phyloP scores from a whole-genome alignment of 2,113 vertebrate genomes.

The Ictalurus furcatus region DNA sequence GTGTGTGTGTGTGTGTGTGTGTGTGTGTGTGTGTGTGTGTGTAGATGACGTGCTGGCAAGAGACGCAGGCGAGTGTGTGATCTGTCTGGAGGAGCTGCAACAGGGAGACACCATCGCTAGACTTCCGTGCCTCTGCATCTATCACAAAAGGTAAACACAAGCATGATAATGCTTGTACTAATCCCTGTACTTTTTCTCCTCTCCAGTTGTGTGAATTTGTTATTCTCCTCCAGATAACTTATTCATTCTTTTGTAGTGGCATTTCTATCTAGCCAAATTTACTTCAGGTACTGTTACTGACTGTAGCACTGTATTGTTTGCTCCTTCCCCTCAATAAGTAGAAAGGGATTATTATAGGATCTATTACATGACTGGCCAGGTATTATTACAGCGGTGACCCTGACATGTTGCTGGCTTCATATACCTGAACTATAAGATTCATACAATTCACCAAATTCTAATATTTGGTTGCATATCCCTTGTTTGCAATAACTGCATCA shows the following conservation, averaged over 20 bases:
- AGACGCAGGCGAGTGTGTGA: conserved; percentile 97
- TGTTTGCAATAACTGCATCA: too few relatives aligned
- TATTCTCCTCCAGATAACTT: neutral
- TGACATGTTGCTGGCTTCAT: too few relatives aligned
- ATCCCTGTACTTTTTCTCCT: neutral
- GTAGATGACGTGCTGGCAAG: conserved; percentile 95
- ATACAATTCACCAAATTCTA: too few relatives aligned
- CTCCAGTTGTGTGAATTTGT: neutral
- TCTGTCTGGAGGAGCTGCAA: conserved; percentile 98
- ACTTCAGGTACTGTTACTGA: neutral
- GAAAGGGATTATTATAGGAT: neutral
- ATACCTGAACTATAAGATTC: too few relatives aligned
- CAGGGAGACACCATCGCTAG: conserved; percentile 98
- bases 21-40: conserved; percentile 27
- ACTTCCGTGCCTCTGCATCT: conserved; percentile 99
- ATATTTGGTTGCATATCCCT: too few relatives aligned
- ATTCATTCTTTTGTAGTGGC: neutral
- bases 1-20: conserved; percentile 27
- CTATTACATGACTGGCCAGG: neutral
- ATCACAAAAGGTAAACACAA: conserved; percentile 91
- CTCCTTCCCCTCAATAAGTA: neutral
- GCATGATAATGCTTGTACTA: neutral
- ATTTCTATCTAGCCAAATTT: neutral
- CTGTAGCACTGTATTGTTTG: neutral
- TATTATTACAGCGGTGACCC: neutral